A percentile compares a stretch with the other conserved stretches of the same genome.
Conservation (phyloP, 2,888 invertebrate genomes). For the Neria commutata region DNA sequence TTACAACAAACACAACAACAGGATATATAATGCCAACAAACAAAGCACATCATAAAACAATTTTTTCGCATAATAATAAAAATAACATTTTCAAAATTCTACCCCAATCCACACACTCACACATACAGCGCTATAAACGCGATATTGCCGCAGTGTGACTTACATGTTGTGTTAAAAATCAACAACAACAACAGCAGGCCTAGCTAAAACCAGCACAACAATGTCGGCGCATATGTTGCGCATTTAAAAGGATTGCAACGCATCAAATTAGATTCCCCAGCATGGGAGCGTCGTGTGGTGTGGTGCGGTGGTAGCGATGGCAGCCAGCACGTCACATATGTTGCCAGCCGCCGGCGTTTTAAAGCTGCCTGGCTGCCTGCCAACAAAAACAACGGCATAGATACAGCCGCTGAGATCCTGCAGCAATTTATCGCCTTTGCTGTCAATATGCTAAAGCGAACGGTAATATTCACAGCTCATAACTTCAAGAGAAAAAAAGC, state of each 20-base stretch:
- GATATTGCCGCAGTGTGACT: no score
- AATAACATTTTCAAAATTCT: no score
- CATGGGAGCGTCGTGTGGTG: neutral
- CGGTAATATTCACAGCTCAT: neutral
- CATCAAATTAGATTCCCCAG: slow-evolving; percentile 8
- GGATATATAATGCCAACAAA: no score
- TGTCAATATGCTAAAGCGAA: neutral
- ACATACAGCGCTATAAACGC: no score
- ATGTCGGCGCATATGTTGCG: neutral
- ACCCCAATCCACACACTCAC: no score
- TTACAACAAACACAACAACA: no score
- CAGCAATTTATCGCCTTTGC: neutral
- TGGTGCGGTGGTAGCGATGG: neutral
- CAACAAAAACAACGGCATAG: neutral
- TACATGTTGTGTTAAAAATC: no score
- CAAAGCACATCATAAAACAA: no score
- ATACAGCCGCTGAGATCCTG: neutral
- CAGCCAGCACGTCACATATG: neutral
- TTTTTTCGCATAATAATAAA: no score
- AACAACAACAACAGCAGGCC: neutral
- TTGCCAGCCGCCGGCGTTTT: neutral
- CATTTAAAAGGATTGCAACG: slow-evolving; percentile 10
- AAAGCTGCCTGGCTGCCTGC: neutral
- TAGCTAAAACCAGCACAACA: neutral
- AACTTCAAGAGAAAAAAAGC: neutral